Conservation (phyloP, 2,113 vertebrate genomes). For the Antennarius striatus region DNA sequence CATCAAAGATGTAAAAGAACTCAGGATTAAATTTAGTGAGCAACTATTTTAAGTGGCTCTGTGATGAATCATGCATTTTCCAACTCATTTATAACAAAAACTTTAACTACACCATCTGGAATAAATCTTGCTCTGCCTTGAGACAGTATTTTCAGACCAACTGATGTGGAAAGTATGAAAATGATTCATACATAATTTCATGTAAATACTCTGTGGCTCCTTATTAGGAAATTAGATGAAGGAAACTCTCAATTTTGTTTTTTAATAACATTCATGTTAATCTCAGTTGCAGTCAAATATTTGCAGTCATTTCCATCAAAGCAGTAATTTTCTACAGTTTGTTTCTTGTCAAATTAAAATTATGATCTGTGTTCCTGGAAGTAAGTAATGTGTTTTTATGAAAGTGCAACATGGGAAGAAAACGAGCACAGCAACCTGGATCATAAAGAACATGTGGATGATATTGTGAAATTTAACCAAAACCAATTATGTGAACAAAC, state of each 20-base stretch:
- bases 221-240: slow-evolving; percentile 5
- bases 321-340: no score
- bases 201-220: slow-evolving; percentile 4
- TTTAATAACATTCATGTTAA: not conserved
- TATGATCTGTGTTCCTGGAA: no score
- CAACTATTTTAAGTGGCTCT: slow-evolving; percentile 23
- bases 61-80: slow-evolving; percentile 48
- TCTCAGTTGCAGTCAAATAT: not conserved
- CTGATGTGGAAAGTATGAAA: slow-evolving; percentile 18
- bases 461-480: not conserved
- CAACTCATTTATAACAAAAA: slow-evolving; percentile 37
- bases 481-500: not conserved
- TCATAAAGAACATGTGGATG: no score
- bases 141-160: slow-evolving; percentile 31
- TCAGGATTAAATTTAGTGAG: slow-evolving; percentile 28
- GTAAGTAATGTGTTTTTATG: no score
- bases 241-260: not conserved
- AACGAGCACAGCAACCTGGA: not conserved
- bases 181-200: slow-evolving; percentile 18
- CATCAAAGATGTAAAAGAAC: slow-evolving; percentile 16
- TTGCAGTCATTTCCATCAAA: no score
- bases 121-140: slow-evolving; percentile 13
- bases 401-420: not conserved
- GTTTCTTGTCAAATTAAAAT: no score
- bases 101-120: not conserved